phyloP scores from a whole-genome alignment of 2,113 vertebrate genomes.

The Melanostigma gelatinosum region DNA sequence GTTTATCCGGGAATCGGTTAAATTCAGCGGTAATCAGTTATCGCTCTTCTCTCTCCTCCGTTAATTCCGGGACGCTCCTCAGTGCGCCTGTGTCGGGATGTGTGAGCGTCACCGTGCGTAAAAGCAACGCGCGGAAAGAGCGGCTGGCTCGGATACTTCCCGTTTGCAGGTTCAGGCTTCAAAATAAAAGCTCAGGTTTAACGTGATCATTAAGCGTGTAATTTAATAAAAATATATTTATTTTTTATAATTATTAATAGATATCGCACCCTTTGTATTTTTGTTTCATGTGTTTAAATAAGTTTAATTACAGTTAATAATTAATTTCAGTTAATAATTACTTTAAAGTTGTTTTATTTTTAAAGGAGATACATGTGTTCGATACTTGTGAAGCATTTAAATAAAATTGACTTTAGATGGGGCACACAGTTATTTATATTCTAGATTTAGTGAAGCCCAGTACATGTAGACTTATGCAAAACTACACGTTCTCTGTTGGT shows the following conservation, averaged over 20 bases:
- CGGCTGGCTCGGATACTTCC: not conserved
- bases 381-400: not conserved
- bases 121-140: not conserved
- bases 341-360: no score
- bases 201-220: no score
- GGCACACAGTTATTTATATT: not conserved
- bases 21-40: constrained; percentile 16
- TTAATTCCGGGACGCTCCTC: constrained; percentile 38
- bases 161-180: not conserved
- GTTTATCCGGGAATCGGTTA: not conserved
- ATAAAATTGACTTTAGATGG: no score
- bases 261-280: not conserved
- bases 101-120: constrained; percentile 58
- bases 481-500: not conserved
- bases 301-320: no score
- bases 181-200: constrained; percentile 32
- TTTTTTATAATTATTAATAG: not conserved
- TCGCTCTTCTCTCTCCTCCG: not conserved
- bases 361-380: no score
- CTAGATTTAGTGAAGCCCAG: not conserved
- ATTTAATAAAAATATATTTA: no score
- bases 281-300: not conserved
- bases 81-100: constrained; percentile 33
- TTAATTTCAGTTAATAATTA: no score
- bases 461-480: not conserved